Percentiles rank a stretch among this genome's conserved stretches.
Conservation (phyloP, 2,888 invertebrate species). For the Drosophila antonietae region DNA sequence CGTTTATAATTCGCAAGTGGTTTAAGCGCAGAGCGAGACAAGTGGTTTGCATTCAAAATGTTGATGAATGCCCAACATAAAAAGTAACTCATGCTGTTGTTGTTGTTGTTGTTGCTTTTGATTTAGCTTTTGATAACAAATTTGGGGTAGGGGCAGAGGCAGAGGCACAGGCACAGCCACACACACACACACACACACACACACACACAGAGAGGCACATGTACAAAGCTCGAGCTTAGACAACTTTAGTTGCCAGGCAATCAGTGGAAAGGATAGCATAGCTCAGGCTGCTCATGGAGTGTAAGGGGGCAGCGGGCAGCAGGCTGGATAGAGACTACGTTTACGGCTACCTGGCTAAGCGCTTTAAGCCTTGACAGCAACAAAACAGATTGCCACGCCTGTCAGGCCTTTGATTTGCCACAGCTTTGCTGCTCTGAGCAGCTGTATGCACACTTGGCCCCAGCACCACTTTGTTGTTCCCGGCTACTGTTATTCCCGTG, state of each 20-base stretch:
- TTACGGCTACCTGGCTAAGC: slow-evolving; percentile 43
- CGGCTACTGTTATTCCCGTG: not conserved
- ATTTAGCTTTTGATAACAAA: slow-evolving; percentile 20
- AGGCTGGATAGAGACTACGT: not conserved
- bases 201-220: not conserved
- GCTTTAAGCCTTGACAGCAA: slow-evolving; percentile 48
- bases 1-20: slow-evolving; percentile 19
- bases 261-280: not conserved
- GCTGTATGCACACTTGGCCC: slow-evolving; percentile 8
- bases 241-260: slow-evolving; percentile 18
- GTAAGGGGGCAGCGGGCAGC: not conserved
- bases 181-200: too few species aligned
- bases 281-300: not conserved
- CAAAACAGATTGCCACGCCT: slow-evolving; percentile 55
- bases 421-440: slow-evolving; percentile 13
- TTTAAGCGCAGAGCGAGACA: slow-evolving; percentile 3
- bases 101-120: slow-evolving; percentile 17
- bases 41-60: slow-evolving; percentile 1
- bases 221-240: slow-evolving; percentile 5
- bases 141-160: not conserved
- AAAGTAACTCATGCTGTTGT: not conserved
- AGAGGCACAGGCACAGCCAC: not conserved
- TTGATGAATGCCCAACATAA: not conserved
- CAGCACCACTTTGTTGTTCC: not conserved
- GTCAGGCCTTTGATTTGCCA: slow-evolving; percentile 51